Evolutionary conservation across 2,113 vertebrate genomes (phyloP), one percentile per base, ranked within the genome.

Genomic region (Menura novaehollandiae): DNA sequence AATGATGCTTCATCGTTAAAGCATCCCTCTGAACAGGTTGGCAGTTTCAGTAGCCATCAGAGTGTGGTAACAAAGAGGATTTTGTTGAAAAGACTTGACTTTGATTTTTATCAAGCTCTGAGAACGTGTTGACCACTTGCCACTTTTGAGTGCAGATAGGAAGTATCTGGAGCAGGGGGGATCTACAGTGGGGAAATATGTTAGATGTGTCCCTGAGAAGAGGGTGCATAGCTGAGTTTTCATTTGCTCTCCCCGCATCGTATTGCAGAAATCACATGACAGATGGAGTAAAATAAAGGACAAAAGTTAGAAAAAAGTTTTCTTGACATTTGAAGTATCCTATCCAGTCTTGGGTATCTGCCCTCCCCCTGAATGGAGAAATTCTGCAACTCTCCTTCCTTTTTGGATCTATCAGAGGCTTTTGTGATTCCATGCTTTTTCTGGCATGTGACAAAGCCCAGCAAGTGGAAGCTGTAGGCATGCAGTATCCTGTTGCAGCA

Each of bases 21-120:
- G 46, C 77, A 66, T 91, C 59, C 67, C 63, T 95, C 78, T 75
- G 75, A 89, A 30, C 75, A 82, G 89, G 78, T 73, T 93, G 89
- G 86, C 67, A 51, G 53, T 85, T 63, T 51, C 46, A 68, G 33
- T 72, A 75, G 80, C 79, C 56, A 64, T 89, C 83, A 56, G 71
- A 87, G 51, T n/a, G 51, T 56, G 59, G 35, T 37, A 84, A 89
- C 79, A 90, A 74, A 90, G 76, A 80, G 44, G 39, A 64, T 81
- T 86, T 87, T 94, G 76, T 78, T 86, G 73, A 39, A 67, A 84
- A 91, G n/a, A 8, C 28, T 91, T 59, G 62, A 46, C 52, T 91
- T 67, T 4, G 33, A 44, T 79, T 93, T 69, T 76, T 76, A 18
- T 58, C 39, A 28, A 33, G 51, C 63, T 80, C 72, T 81, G 35